Base-by-base conservation (phyloP, 2,797 vertebrate genomes). In the Manis javanica region DNA sequence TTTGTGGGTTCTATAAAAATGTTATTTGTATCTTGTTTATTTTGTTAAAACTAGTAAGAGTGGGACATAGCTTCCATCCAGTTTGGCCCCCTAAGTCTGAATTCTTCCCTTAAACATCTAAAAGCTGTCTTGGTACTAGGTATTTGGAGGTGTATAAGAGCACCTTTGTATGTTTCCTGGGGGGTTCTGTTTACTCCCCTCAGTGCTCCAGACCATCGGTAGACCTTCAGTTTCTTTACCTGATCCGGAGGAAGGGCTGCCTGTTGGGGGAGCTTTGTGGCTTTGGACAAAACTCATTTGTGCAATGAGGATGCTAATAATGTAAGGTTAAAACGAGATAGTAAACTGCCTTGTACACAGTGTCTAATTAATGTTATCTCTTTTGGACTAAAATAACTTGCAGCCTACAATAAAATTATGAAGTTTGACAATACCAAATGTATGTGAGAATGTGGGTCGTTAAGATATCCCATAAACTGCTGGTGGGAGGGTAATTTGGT, bases 281-380 rank as follows among this genome's bases (percentile, higher is more conserved):
- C 66, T 92, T 59, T 84, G 59, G 37, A 90, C 42, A 95, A 85
- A 96, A 90, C 81, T 75, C 23, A 79, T 79, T 42, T 55, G 29
- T 89, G 68, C 81, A 75, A 68, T 21, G 24, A 92, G 16, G 21
- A 81, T 26, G 64, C 46, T 72, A 68, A 59, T 46, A n/a, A 59
- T 31, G n/a, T 1, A 77, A 13, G 18, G 23, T 64, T 91, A 69
- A 69, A 94, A 89, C 71, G 63, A 64, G 49, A 75, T 39, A 63
- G 51, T 42, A 29, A 53, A 95, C 29, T 59, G 53, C 53, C 72
- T 39, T 63, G 13, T 1, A 18, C 23, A 42, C 18, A 64, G 12
- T 21, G 5, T 42, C 61, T 82, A 42, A 59, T 87, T 83, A 78
- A 72, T 49, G 53, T 34, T 84, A 68, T 68, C 87, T 87, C 59